Conservation (phyloP, 2,113 vertebrate species). For the Malaclemys terrapin region DNA sequence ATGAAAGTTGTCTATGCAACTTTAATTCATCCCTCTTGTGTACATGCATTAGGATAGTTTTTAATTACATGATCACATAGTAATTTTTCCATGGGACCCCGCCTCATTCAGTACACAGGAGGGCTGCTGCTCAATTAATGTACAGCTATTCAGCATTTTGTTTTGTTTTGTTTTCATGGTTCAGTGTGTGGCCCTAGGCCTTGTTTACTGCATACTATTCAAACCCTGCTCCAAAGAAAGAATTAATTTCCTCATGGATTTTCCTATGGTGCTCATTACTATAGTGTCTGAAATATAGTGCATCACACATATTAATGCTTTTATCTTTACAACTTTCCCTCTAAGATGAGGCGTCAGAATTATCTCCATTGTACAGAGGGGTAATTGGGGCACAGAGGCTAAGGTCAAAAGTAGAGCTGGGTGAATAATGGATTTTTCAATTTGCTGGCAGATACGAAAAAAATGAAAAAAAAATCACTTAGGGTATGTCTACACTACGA, state of each 20-base stretch:
- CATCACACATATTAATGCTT: background rate
- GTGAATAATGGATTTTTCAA: background rate
- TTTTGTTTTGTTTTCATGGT: background rate
- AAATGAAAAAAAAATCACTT: background rate
- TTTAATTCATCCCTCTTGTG: background rate
- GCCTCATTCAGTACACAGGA: background rate
- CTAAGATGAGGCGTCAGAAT: background rate
- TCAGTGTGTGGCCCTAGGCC: background rate
- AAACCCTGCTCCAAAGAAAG: background rate
- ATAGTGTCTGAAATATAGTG: background rate
- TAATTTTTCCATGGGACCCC: background rate
- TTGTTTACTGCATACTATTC: background rate
- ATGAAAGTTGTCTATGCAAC: background rate
- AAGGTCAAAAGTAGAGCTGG: background rate
- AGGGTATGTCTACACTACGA: too few species aligned
- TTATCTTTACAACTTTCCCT: background rate
- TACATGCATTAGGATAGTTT: background rate
- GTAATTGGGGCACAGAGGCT: background rate
- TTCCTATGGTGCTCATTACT: background rate
- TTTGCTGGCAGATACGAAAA: background rate
- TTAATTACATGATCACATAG: background rate
- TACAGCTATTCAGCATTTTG: background rate
- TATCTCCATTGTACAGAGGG: background rate
- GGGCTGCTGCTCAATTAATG: background rate
- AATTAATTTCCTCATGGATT: background rate